Base-by-base conservation (phyloP, 2,113 vertebrate species). In the Aphyosemion australe region DNA sequence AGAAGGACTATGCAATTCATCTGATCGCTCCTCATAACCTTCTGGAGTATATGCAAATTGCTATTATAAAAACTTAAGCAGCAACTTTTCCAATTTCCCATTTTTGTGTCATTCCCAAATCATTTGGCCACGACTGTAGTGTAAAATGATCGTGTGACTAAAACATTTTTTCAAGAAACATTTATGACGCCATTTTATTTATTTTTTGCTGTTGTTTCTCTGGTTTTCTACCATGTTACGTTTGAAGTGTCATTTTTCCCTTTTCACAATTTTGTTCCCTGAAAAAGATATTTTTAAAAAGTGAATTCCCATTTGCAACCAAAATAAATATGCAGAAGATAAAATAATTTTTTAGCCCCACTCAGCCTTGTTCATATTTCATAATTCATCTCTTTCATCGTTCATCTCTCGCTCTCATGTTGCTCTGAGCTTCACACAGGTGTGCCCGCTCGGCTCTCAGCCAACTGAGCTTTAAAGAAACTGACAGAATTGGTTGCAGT, bases 401-500 rank as follows among this genome's bases (percentile, higher is more conserved):
- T 42, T 55, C 46, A 31, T 49, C 34, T 45, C n/a, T 21, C 69
- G 31, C 12, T 51, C 62, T 55, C 60, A 57, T 74, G 85, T 84
- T 77, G 65, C 69, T n/a, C 50, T 46, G 74, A 72, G 59, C 50
- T 73, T 15, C 74, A 75, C 64, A 71, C 9, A 53, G 65, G 62
- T 69, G 56, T 32, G 11, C n/a, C 16, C 57, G 69, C 56, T 59
- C 61, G 54, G 21, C 45, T 84, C 79, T 65, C 45, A 0, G 67
- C 72, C 84, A 76, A 69, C 79, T 83, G 80, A 85, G 85, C 85
- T 84, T 79, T 87, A 64, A 80, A 88, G 79, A 86, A 85, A 76
- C 41, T 31, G 60, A 43, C 63, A 87, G 87, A 86, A 90, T 89
- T 90, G 86, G 89, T 92, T 92, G 85, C 84, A 82, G 81, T 74